Conservation (phyloP, 2,797 vertebrate species). For the Poeciliopsis paucimaculata region DNA sequence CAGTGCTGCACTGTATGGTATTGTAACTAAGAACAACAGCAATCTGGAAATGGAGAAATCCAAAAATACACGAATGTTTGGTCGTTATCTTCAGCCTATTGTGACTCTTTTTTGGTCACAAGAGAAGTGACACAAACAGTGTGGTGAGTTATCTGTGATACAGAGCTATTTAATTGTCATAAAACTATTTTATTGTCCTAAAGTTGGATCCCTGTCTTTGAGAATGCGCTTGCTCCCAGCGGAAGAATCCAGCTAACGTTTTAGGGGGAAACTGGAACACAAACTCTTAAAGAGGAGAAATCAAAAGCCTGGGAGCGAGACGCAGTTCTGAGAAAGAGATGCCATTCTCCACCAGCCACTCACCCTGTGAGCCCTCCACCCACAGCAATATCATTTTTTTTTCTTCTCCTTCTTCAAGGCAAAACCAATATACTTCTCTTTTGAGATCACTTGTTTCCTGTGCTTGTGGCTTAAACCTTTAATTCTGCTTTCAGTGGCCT, state of each 20-base stretch:
- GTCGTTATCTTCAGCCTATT: not conserved
- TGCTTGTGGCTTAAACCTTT: constrained; percentile 73
- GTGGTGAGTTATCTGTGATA: not conserved
- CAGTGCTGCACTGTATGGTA: constrained; percentile 67
- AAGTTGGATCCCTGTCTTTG: not conserved
- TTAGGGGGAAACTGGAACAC: not conserved
- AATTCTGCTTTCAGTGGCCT: constrained; percentile 76
- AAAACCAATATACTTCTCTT: constrained; percentile 77
- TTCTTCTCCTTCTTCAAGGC: constrained; percentile 14
- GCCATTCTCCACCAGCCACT: constrained; percentile 12
- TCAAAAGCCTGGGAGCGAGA: constrained; percentile 10
- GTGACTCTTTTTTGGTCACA: not conserved
- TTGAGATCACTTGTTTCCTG: constrained; percentile 81
- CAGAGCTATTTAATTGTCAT: not conserved
- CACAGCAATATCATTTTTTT: constrained; percentile 58
- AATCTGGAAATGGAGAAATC: constrained; percentile 25
- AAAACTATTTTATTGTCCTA: not conserved
- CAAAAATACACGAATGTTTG: not conserved
- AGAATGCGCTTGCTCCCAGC: not conserved
- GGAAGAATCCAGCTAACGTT: not conserved
- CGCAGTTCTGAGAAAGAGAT: constrained; percentile 40
- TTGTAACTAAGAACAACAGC: constrained; percentile 38
- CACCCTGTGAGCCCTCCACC: constrained; percentile 46
- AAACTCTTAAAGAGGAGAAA: constrained; percentile 5
- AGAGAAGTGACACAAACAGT: not conserved